phyloP scores from a whole-genome alignment of 2,888 invertebrate genomes.

The Plebejus argus region DNA sequence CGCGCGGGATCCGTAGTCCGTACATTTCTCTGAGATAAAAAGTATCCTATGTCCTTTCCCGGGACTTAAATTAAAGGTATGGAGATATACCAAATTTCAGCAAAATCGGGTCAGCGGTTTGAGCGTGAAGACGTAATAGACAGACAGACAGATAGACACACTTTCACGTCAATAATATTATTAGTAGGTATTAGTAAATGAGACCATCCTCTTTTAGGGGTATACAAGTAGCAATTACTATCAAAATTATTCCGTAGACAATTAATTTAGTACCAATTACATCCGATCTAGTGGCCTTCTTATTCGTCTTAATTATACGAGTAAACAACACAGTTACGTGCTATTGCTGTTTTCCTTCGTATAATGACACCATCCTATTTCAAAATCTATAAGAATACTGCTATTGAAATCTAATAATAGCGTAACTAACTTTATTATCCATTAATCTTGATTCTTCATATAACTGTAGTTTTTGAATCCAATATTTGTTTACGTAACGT shows the following conservation, averaged over 20 bases:
- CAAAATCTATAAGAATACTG: neutral
- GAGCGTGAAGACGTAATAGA: no score
- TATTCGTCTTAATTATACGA: neutral
- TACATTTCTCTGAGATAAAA: no score
- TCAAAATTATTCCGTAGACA: neutral
- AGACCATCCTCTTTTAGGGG: neutral
- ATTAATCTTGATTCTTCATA: neutral
- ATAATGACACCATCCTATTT: neutral
- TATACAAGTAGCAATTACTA: neutral
- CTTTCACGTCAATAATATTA: no score
- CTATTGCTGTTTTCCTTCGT: neutral
- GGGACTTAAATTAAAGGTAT: no score
- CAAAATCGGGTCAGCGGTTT: no score
- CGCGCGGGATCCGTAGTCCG: no score
- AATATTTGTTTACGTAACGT: neutral
- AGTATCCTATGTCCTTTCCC: no score
- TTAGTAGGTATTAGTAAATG: no score
- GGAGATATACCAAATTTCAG: no score
- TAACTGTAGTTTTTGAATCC: neutral
- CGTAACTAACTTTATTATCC: neutral
- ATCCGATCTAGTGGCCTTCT: constrained; percentile 21
- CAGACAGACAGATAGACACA: no score
- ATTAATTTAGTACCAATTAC: neutral
- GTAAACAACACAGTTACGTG: neutral
- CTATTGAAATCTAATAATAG: neutral